phyloP scores from a whole-genome alignment of 53 echinoderm and acorn worm species.

The Stichopus horrens region DNA sequence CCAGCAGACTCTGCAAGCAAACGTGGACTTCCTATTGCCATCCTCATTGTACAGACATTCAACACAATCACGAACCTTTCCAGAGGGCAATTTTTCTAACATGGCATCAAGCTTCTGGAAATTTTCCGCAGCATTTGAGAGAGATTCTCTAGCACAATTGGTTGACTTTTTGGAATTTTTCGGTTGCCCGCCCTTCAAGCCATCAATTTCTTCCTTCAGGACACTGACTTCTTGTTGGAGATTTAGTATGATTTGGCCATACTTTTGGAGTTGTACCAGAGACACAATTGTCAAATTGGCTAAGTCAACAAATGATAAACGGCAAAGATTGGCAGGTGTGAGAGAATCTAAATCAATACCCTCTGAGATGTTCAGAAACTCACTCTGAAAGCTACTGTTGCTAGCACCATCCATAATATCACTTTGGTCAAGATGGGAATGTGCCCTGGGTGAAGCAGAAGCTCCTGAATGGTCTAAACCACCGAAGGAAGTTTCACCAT shows the following conservation, averaged over 20 bases:
- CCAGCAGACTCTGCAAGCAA: conserved; percentile 38
- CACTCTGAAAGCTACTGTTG: conserved; percentile 41
- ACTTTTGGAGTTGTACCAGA: conserved; percentile 48
- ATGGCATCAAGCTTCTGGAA: conserved; percentile 42
- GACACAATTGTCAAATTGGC: conserved; percentile 48
- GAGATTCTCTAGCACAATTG: conserved; percentile 33
- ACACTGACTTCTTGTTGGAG: conserved; percentile 45
- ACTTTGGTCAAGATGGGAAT: conserved; percentile 49
- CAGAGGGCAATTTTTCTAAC: conserved; percentile 42
- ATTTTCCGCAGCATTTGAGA: conserved; percentile 36
- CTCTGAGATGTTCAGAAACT: conserved; percentile 46
- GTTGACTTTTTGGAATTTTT: conserved; percentile 40
- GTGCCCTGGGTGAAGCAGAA: conserved; percentile 35
- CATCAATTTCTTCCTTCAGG: conserved; percentile 39
- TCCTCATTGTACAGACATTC: conserved; percentile 33
- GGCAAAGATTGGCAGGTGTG: conserved; percentile 53
- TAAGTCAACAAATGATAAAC: conserved; percentile 48
- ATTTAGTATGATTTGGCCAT: conserved; percentile 43
- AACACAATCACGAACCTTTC: conserved; percentile 41
- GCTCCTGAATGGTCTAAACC: conserved; percentile 39
- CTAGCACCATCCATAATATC: conserved; percentile 44
- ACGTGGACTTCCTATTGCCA: conserved; percentile 1
- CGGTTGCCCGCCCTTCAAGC: conserved; percentile 27
- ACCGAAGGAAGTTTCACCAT: conserved; percentile 31
- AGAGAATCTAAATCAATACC: conserved; percentile 46